Evolutionary conservation across 2,888 invertebrate genomes (phyloP).

Genomic region (Sericinus montela): DNA sequence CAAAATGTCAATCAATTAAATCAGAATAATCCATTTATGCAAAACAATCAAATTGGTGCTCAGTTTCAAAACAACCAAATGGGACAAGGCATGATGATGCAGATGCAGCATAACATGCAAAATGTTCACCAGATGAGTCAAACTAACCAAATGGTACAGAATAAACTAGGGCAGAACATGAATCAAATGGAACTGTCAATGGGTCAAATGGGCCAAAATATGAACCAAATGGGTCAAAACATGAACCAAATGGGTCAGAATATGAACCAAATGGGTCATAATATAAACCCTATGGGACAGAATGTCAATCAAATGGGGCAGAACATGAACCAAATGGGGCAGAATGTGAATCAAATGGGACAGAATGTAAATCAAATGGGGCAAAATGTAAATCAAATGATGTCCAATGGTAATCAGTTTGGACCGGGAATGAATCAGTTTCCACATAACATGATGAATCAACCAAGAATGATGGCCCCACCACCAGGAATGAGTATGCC

Average conservation of each 20-base stretch:
- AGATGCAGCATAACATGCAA: conserved; percentile 33
- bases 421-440: conserved; percentile 52
- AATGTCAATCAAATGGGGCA: conserved; percentile 35
- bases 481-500: conserved; percentile 64
- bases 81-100: conserved; percentile 36
- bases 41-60: conserved; percentile 32
- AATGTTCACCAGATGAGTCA: conserved; percentile 38
- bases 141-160: conserved; percentile 27
- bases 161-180: conserved; percentile 35
- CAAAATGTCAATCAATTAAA: conserved; percentile 34
- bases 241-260: conserved; percentile 37
- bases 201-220: conserved; percentile 36
- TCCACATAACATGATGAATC: conserved; percentile 53
- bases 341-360: conserved; percentile 31
- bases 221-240: conserved; percentile 35
- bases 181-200: conserved; percentile 38
- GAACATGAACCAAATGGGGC: conserved; percentile 34
- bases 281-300: conserved; percentile 29
- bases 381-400: conserved; percentile 37
- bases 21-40: conserved; percentile 33
- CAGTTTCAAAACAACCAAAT: conserved; percentile 42
- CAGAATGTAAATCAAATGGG: conserved; percentile 33
- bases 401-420: conserved; percentile 60
- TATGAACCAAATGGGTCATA: conserved; percentile 38
- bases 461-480: conserved; percentile 58